Percentiles rank a stretch among this genome's conserved stretches.
Conservation (phyloP, 2,888 invertebrate species). For the Oscheius myriophilus region DNA sequence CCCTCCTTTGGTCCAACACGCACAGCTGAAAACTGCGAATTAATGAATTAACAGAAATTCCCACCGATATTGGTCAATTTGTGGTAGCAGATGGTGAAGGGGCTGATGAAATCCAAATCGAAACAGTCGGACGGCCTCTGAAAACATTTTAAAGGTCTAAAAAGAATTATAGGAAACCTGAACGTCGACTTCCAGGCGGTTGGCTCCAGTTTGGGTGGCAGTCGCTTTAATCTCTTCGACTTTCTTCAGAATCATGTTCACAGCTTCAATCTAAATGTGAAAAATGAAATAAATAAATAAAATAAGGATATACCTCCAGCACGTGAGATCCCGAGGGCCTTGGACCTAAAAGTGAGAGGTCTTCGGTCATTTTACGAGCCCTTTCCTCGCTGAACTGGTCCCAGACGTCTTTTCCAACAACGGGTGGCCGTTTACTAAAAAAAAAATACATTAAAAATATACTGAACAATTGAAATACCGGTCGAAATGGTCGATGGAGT, state of each 20-base stretch:
- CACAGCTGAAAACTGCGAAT: slow-evolving; percentile 10
- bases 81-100: slow-evolving; percentile 84
- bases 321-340: slow-evolving; percentile 57
- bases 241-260: slow-evolving; percentile 35
- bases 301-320: slow-evolving; percentile 40
- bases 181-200: slow-evolving; percentile 42
- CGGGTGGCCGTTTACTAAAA: slow-evolving; percentile 5
- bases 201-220: slow-evolving; percentile 28
- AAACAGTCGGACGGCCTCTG: slow-evolving; percentile 82
- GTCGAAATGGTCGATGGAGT: too few species aligned
- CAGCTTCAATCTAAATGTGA: slow-evolving; percentile 32
- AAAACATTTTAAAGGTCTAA: slow-evolving; percentile 72
- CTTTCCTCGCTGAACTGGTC: slow-evolving; percentile 50
- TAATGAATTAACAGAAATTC: slow-evolving; percentile 1
- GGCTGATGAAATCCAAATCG: slow-evolving; percentile 81
- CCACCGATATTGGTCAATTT: slow-evolving; percentile 71
- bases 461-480: too few species aligned
- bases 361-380: slow-evolving; percentile 57
- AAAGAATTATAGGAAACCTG: slow-evolving; percentile 11
- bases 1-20: slow-evolving; percentile 48
- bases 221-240: slow-evolving; percentile 23
- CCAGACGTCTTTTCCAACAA: slow-evolving; percentile 23
- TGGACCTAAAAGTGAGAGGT: slow-evolving; percentile 61
- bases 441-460: too few species aligned
- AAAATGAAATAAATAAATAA: background rate